These are phyloP conservation scores for Petaurus breviceps DNA, from an alignment of 2,113 vertebrate genomes.

Conservation along the genomic window DNA sequence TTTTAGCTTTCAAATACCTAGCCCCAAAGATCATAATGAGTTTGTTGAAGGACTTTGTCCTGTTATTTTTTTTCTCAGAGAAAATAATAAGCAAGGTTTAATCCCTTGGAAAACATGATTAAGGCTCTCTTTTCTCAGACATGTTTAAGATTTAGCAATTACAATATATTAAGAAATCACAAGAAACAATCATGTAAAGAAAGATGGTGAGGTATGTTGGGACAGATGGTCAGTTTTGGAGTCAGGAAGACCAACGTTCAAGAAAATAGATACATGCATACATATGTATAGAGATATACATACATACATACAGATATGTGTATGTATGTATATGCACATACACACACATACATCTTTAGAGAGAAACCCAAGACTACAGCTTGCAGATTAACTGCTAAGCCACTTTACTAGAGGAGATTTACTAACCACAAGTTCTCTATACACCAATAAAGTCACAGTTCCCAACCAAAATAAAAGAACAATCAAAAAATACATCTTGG, in stretches of 20 bases:
- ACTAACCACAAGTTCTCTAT: background rate
- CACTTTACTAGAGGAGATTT: background rate
- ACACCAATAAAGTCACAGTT: background rate
- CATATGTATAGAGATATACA: no score
- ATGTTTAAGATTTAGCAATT: background rate
- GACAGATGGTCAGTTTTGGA: background rate
- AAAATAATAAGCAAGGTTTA: background rate
- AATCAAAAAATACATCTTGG: background rate
- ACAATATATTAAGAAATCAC: background rate
- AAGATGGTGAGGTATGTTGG: background rate
- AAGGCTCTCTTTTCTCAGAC: background rate
- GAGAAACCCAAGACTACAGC: background rate
- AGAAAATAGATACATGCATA: background rate
- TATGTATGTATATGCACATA: no score
- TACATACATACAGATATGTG: no score
- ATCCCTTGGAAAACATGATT: conserved; percentile 18
- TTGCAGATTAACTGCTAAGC: background rate
- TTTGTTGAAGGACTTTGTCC: background rate
- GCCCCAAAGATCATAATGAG: background rate
- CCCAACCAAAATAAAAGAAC: background rate
- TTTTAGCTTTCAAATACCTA: conserved; percentile 51
- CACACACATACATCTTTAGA: no score
- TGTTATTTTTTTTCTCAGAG: conserved; percentile 20
- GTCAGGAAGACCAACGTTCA: background rate
- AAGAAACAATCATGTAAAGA: background rate